These are phyloP conservation scores for Drosophila bipectinata DNA, from an alignment of 1,140 invertebrate genomes.

Conservation along the genomic window DNA sequence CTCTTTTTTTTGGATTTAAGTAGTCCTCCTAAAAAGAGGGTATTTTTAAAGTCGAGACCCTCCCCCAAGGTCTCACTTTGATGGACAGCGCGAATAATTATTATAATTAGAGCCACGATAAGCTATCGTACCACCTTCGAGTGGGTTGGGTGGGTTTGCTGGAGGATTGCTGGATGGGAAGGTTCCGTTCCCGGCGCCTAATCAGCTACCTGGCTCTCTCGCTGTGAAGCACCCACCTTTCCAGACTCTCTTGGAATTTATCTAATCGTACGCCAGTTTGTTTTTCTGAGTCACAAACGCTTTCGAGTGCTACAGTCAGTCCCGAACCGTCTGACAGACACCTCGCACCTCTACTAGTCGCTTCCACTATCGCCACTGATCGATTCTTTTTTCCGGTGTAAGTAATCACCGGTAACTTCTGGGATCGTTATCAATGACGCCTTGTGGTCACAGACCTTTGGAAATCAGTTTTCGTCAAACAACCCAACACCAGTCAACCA, in stretches of 20 bases:
- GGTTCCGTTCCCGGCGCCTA: not conserved
- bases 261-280: slow-evolving; percentile 24
- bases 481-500: not conserved
- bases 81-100: not conserved
- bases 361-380: not conserved
- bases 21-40: too few relatives aligned
- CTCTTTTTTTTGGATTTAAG: not conserved
- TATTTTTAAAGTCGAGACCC: not conserved
- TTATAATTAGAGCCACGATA: not conserved
- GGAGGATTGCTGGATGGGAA: not conserved
- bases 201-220: slow-evolving; percentile 5
- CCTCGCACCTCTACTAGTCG: not conserved
- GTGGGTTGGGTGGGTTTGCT: not conserved
- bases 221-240: not conserved
- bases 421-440: slow-evolving; percentile 7
- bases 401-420: slow-evolving; percentile 3
- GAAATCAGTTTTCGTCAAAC: not conserved
- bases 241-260: slow-evolving; percentile 34
- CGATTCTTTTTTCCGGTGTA: slow-evolving; percentile 34
- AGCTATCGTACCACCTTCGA: slow-evolving; percentile 5
- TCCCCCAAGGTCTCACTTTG: not conserved
- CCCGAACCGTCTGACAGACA: slow-evolving; percentile 10
- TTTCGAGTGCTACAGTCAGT: slow-evolving; percentile 20
- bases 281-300: slow-evolving; percentile 29
- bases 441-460: not conserved